These are phyloP conservation scores for Himalopsyche phryganea DNA, from an alignment of 1,140 invertebrate genomes.

Conservation along the genomic window DNA sequence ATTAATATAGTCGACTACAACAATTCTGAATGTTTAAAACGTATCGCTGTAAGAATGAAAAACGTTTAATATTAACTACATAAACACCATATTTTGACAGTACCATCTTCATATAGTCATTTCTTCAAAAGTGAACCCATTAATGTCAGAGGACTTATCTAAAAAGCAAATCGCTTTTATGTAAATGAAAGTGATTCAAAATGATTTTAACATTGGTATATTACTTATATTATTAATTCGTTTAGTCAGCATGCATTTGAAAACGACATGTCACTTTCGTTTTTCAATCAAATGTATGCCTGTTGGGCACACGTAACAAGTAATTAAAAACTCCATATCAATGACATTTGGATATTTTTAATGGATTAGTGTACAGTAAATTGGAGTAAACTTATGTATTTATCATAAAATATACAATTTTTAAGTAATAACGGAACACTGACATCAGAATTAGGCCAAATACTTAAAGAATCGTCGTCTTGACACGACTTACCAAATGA, in stretches of 20 bases:
- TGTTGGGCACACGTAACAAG: constrained; percentile 3
- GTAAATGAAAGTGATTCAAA: too few species aligned
- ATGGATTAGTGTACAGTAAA: not conserved
- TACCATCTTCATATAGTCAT: too few species aligned
- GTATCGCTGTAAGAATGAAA: too few species aligned
- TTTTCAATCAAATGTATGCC: not conserved
- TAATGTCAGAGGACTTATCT: too few species aligned
- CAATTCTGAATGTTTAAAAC: too few species aligned
- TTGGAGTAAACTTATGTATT: not conserved
- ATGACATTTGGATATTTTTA: not conserved
- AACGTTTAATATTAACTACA: too few species aligned
- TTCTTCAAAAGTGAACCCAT: too few species aligned
- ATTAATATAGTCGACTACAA: too few species aligned
- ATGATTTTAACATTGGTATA: too few species aligned
- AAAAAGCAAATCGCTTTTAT: too few species aligned
- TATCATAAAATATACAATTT: not conserved
- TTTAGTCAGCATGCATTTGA: constrained; percentile 43
- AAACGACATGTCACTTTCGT: constrained; percentile 35
- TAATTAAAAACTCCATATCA: not conserved
- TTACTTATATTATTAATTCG: too few species aligned
- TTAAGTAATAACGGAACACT: not conserved
- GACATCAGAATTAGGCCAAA: not conserved
- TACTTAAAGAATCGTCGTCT: not conserved
- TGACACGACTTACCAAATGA: not conserved
- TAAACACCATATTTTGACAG: too few species aligned